These are phyloP conservation scores for Xestia c-nigrum DNA, from an alignment of 2,888 invertebrate species.

Conservation along the genomic window DNA sequence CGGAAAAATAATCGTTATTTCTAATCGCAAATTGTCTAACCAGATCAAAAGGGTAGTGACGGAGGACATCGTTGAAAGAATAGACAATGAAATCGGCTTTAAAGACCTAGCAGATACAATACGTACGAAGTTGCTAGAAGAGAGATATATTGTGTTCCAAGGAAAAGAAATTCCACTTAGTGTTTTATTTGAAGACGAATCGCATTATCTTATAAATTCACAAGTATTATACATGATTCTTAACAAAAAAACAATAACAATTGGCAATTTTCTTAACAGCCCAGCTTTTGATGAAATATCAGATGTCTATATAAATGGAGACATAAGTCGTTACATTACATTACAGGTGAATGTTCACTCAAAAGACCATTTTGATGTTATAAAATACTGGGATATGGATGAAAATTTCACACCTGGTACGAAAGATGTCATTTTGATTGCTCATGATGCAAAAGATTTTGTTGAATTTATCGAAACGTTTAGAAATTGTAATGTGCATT, in stretches of 20 bases:
- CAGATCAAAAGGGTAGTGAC: neutral
- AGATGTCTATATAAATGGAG: constrained; percentile 42
- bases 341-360: constrained; percentile 13
- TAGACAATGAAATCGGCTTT: constrained; percentile 30
- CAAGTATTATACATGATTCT: constrained; percentile 43
- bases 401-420: constrained; percentile 1
- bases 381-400: constrained; percentile 22
- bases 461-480: constrained; percentile 1
- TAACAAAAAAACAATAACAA: constrained; percentile 23
- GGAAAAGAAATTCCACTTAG: constrained; percentile 27
- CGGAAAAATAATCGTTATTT: constrained; percentile 44
- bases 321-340: constrained; percentile 36
- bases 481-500: constrained; percentile 43
- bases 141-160: constrained; percentile 47
- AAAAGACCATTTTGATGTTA: neutral
- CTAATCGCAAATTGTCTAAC: neutral
- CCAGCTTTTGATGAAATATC: constrained; percentile 27
- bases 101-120: constrained; percentile 13
- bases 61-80: constrained; percentile 8
- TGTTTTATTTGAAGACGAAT: constrained; percentile 10
- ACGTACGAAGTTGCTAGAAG: constrained; percentile 26
- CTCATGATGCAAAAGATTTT: constrained; percentile 41
- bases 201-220: constrained; percentile 32
- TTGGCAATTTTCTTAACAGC: constrained; percentile 41
- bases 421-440: constrained; percentile 37